Percentiles rank a stretch among this genome's conserved stretches.
Conservation (phyloP, 2,888 invertebrate genomes). For the Philaethria dido region DNA sequence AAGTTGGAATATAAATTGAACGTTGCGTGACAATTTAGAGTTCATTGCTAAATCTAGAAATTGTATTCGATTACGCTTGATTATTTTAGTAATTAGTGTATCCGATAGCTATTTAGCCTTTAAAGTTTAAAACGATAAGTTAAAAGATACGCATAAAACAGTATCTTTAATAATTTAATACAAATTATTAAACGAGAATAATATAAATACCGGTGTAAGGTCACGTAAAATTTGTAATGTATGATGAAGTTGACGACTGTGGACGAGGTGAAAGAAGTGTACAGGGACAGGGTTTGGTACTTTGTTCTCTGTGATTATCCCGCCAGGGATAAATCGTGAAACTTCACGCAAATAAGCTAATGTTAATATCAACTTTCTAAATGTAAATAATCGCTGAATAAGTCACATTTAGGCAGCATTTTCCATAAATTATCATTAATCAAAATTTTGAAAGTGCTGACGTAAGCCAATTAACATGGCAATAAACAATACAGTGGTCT, state of each 20-base stretch:
- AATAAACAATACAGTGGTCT: constrained; percentile 32
- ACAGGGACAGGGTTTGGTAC: no score
- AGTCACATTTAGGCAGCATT: not conserved
- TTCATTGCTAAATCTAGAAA: constrained; percentile 26
- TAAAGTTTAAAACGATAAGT: no score
- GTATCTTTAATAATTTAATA: no score
- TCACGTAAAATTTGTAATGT: no score
- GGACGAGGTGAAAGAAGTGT: no score
- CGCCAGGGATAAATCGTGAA: no score
- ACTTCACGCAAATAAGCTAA: no score
- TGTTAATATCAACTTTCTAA: constrained; percentile 5
- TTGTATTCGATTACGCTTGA: constrained; percentile 9
- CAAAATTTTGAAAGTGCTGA: constrained; percentile 39
- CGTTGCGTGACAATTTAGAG: constrained; percentile 22
- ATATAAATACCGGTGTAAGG: no score
- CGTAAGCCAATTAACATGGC: constrained; percentile 34
- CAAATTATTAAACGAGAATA: no score
- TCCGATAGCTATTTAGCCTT: not conserved
- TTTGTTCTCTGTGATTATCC: no score
- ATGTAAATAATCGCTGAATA: constrained; percentile 11
- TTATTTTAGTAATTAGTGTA: not conserved
- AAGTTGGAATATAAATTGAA: constrained; percentile 8
- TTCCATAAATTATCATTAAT: constrained; percentile 7
- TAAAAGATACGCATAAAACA: no score
- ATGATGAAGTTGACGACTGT: no score